Base-by-base conservation (phyloP, 2,888 invertebrate species). In the Lobophora halterata region DNA sequence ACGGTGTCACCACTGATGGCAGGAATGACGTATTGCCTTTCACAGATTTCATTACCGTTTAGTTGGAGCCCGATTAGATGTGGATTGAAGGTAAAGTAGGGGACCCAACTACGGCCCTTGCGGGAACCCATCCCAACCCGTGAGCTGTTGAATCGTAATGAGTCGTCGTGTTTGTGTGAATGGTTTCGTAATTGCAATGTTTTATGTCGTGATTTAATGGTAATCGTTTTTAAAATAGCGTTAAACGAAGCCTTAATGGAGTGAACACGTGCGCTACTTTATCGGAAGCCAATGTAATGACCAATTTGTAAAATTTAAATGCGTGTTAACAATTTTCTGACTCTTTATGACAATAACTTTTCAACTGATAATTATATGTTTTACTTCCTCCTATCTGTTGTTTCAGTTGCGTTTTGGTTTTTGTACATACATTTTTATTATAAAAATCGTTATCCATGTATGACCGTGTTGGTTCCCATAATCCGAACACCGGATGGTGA, bases 1-100 rank as follows among this genome's bases (percentile, higher is more conserved):
- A 41, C 32, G 42, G 43, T 46, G 46, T 46, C 45, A 39, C 35
- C 36, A 27, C 25, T 32, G 42, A 38, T 34, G 26, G 29, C 32
- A 37, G 41, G 27, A 36, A 40, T 43, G 50, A 47, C 38, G 42
- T 47, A 47, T 50, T 45, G 47, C 46, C 32, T 49, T 46, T 47
- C 36, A 41, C 30, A 46, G 34, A 44, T 50, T 47, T 50, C 44
- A 50, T 47, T 50, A 50, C 36, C 41, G 42, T 46, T 47, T 44
- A 46, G 43, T 46, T 41, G 33, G 33, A 27, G 26, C 28, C 5
- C 32, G 49, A 46, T 46, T 43, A 40, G 26, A 28, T 5, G 19
- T 10, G 30, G 34, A 27, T 45, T 20, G 20, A 18, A 32, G 34
- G 25, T 35, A 35, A 5, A 46, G 29, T 16, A 29, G 12, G 24